A percentile compares a stretch with the other conserved stretches of the same genome.
These are phyloP conservation scores for Centropyge bicolor DNA, from an alignment of 2,797 vertebrate species.

Conservation along the genomic window DNA sequence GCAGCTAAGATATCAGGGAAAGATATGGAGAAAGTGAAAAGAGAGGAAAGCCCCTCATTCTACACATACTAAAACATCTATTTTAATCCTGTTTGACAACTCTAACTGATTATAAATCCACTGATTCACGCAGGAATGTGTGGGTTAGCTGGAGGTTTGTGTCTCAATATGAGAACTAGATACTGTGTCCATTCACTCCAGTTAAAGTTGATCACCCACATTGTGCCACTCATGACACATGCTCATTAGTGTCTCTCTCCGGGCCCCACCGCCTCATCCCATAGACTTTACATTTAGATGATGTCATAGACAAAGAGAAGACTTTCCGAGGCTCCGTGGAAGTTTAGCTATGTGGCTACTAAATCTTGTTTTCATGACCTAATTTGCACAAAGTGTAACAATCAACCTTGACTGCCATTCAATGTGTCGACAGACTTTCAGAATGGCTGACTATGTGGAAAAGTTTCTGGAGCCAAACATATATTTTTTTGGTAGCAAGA, in stretches of 20 bases:
- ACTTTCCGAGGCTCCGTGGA: not conserved
- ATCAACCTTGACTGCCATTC: not conserved
- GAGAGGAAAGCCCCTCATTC: slow-evolving; percentile 31
- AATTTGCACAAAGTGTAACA: not conserved
- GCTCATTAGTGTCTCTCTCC: slow-evolving; percentile 33
- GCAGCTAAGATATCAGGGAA: slow-evolving; percentile 17
- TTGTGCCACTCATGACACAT: slow-evolving; percentile 28
- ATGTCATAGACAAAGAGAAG: slow-evolving; percentile 19
- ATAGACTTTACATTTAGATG: slow-evolving; percentile 9
- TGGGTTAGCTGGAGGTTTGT: slow-evolving; percentile 43
- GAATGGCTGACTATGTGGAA: not conserved
- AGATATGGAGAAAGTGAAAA: slow-evolving; percentile 27
- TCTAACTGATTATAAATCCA: slow-evolving; percentile 63
- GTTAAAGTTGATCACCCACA: slow-evolving; percentile 36
- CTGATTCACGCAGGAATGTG: slow-evolving; percentile 59
- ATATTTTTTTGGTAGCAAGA: not conserved
- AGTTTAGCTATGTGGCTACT: not conserved
- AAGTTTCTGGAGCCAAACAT: not conserved
- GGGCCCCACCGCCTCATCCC: not conserved
- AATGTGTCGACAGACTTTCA: not conserved
- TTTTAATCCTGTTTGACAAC: slow-evolving; percentile 64
- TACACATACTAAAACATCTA: slow-evolving; percentile 25
- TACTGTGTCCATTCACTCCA: slow-evolving; percentile 48
- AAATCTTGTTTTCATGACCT: not conserved
- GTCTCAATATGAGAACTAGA: slow-evolving; percentile 23